Base-by-base conservation (phyloP, 2,113 vertebrate species). In the Syrmaticus mikado region DNA sequence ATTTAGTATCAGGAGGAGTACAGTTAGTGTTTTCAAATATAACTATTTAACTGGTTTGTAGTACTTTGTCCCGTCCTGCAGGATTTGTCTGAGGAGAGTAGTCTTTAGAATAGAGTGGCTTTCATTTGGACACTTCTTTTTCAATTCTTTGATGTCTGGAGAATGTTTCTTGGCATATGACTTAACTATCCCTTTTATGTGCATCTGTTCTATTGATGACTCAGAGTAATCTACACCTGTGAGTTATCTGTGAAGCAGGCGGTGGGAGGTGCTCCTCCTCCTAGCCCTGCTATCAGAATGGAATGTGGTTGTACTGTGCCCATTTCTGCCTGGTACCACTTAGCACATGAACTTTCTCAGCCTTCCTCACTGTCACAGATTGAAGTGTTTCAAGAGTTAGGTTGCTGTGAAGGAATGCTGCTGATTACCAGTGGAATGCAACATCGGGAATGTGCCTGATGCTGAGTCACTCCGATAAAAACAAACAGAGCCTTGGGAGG, bases 291-390 rank as follows among this genome's bases (percentile, higher is more conserved):
- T 89, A 89, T 95, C 70, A 0, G 94, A 53, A 20, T 82, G 97
- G 85, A 97, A 93, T 97, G 97, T 55, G 64, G 71, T 52, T 34
- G 4, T 43, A 27, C 52, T 36, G 91, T 62, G 2, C 89, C 95
- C 95, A 8, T 5, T 72, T 53, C 96, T 91, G 92, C 97, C 97
- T 98, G 98, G 97, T 97, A 98, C 98, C 85, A 92, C 89, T 77
- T 80, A n/a, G 88, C 89, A 95, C 96, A 62, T 90, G 95, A 95
- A 88, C 85, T 76, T 93, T 91, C 92, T 93, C 90, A 93, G 92
- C 83, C 72, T 93, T 66, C 53, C 87, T 87, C n/a, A 2, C 75
- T 64, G 65, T 72, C 85, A 66, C 57, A 75, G 48, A 19, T 55
- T 40, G 71, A 90, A 91, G 85, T 89, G 80, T 92, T 92, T 66